Conservation (phyloP, 2,113 vertebrate genomes). For the Herpailurus yagouaroundi region DNA sequence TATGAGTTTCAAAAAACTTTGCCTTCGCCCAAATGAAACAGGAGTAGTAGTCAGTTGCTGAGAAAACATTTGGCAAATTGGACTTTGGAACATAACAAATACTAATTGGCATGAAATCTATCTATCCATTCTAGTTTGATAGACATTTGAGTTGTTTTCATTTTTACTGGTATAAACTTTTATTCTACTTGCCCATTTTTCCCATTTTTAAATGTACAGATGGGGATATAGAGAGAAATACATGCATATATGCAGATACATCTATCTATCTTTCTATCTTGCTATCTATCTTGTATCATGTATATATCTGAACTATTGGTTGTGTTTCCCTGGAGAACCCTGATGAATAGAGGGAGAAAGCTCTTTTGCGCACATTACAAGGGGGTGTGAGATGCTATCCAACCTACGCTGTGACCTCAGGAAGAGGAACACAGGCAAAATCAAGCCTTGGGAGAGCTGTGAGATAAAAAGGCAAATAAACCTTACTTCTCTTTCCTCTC, state of each 20-base stretch:
- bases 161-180: neutral
- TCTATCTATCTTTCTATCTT: neutral
- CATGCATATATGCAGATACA: neutral
- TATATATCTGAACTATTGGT: neutral
- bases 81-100: neutral
- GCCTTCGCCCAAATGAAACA: neutral
- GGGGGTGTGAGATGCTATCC: accelerated
- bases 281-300: neutral
- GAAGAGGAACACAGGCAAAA: neutral
- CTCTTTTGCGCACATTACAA: neutral
- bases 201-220: neutral
- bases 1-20: neutral
- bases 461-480: neutral
- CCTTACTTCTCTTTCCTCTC: neutral
- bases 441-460: neutral
- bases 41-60: neutral
- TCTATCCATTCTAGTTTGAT: neutral
- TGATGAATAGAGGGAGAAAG: neutral
- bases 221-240: neutral
- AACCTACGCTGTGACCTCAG: neutral
- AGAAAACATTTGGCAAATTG: neutral
- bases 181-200: neutral
- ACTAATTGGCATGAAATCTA: neutral
- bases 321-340: neutral
- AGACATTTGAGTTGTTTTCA: neutral